Evolutionary conservation across 2,888 invertebrate genomes (phyloP), one percentile per base, ranked within the genome.

Genomic region (Iselma pallidipennis): DNA sequence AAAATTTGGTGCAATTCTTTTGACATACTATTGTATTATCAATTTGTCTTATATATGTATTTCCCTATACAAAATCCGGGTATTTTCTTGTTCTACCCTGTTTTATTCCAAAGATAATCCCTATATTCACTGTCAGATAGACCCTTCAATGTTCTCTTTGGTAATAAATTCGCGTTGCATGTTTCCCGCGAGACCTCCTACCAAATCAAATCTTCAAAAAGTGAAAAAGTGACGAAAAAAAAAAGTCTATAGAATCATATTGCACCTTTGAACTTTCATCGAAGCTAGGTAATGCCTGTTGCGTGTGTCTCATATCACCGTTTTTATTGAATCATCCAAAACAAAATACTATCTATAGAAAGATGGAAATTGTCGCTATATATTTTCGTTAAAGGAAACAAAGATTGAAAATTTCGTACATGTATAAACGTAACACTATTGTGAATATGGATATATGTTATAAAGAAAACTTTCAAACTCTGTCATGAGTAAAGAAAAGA

Each of bases 401-500:
- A 57, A 48, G 50, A 50, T 57, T 28, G 37, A 37, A 37, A 37
- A 14, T 33, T 9, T 10, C 9, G 9, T n/a, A n/a, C n/a, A n/a
- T n/a, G n/a, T n/a, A n/a, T n/a, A n/a, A n/a, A n/a, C n/a, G 14
- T 33, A 33, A 33, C 14, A 33, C 48, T 59, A 49, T 55, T 61
- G 61, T 61, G 59, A 61, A 56, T 54, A 66, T 51, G 61, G 58
- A 59, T 56, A 66, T 56, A 66, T 54, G 45, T 21, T n/a, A 31
- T n/a, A 55, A 57, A 55, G 54, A 65, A 61, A 68, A 65, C 49
- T 66, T 64, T 37, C n/a, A 66, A 71, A 70, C 63, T 67, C 68
- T 68, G 68, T 65, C 69, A 65, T 64, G 58, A 64, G 62, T 60
- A 62, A 66, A 67, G 67, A 60, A 66, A 67, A 61, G 67, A 63